Base-by-base conservation (phyloP, 2,113 vertebrate genomes). In the Xerus inauris region DNA sequence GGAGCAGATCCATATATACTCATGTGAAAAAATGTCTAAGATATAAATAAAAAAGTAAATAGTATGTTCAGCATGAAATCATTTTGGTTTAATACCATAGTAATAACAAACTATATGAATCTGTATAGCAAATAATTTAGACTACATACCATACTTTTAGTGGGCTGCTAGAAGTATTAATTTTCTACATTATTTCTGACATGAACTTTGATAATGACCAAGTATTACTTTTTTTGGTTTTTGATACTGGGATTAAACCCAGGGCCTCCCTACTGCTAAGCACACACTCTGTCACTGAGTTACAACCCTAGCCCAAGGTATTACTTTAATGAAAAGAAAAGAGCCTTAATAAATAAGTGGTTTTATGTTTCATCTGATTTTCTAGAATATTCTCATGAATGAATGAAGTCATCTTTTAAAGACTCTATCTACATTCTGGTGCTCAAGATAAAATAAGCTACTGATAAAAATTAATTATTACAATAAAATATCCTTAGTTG, bases 21-120 rank as follows among this genome's bases (percentile, higher is more conserved):
- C 57, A 57, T 38, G 83, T 40, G 35, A n/a, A 80, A 59, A 81
- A 51, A 42, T 51, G 40, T 80, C n/a, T 45, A 88, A 81, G 65
- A 94, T 13, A 49, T 6, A 62, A 64, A 8, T 59, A 28, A 28
- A 54, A 71, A 47, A 69, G 5, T 35, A 69, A 69, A 69, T 13
- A 54, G 35, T 35, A 62, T 64, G 30, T 26, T 91, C 59, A 71
- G 38, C 42, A 51, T 65, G 24, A 95, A 11, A 17, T 85, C 80
- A 69, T 59, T 49, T 71, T 12, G 40, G 62, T 40, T 90, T 94
- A 85, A 85, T 49, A 71, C 42, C 32, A 32, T 45, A 62, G 54
- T 11, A 85, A 45, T 94, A 94, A 77, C 9, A 77, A 84, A 77
- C 19, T 24, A 84, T 47, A 83, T 84, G 40, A 94, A 89, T 45